These are phyloP conservation scores for Panagrolaimus sp. DNA, from an alignment of 1,140 invertebrate species.

Conservation along the genomic window DNA sequence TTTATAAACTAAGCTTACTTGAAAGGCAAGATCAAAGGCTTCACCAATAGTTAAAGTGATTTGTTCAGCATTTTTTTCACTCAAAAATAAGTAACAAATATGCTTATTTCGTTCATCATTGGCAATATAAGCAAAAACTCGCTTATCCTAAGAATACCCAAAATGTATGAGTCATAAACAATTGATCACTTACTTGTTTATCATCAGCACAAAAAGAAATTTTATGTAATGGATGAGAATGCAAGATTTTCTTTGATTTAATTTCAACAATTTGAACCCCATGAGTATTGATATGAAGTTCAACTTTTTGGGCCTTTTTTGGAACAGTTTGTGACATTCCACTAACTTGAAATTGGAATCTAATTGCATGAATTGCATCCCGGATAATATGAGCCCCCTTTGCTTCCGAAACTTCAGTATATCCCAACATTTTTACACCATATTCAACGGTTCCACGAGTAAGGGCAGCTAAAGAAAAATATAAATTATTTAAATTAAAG, in stretches of 20 bases:
- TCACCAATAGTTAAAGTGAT: slow-evolving; percentile 55
- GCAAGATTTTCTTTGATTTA: slow-evolving; percentile 43
- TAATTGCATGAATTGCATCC: slow-evolving; percentile 49
- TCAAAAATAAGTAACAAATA: slow-evolving; percentile 51
- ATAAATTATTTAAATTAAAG: neutral
- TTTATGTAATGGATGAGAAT: slow-evolving; percentile 38
- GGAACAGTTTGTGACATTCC: slow-evolving; percentile 41
- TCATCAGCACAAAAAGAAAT: slow-evolving; percentile 57
- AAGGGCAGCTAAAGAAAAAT: slow-evolving; percentile 40
- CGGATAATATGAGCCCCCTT: slow-evolving; percentile 45
- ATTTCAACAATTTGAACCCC: slow-evolving; percentile 40
- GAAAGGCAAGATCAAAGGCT: slow-evolving; percentile 53
- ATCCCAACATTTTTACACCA: slow-evolving; percentile 45
- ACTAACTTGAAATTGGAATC: slow-evolving; percentile 49
- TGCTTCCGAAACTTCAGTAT: slow-evolving; percentile 43
- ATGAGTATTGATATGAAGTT: slow-evolving; percentile 49
- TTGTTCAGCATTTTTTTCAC: slow-evolving; percentile 54
- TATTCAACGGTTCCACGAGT: slow-evolving; percentile 50
- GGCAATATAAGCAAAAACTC: slow-evolving; percentile 55
- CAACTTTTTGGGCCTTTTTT: slow-evolving; percentile 51
- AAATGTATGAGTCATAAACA: slow-evolving; percentile 9
- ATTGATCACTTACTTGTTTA: slow-evolving; percentile 39
- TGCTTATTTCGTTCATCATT: slow-evolving; percentile 40
- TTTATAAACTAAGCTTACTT: slow-evolving; percentile 22
- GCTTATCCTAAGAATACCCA: slow-evolving; percentile 40